These are phyloP conservation scores for Agriopis aurantiaria DNA, from an alignment of 2,888 invertebrate genomes.

Conservation along the genomic window DNA sequence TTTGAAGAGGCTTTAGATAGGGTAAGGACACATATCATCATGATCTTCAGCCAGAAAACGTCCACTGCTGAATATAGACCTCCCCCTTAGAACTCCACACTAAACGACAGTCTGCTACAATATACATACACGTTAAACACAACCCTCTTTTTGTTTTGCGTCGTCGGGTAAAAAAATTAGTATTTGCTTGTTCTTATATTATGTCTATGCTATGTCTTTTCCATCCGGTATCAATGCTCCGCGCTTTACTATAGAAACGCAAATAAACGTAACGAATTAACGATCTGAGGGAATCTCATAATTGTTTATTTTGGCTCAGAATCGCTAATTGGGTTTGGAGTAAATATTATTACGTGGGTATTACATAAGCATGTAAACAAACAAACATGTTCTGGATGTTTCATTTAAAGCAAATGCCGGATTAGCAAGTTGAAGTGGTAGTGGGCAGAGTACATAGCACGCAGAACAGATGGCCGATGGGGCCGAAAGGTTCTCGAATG, in stretches of 20 bases:
- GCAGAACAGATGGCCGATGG: too few species aligned
- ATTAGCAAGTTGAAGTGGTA: too few species aligned
- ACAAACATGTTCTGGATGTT: not conserved
- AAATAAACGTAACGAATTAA: slow-evolving; percentile 8
- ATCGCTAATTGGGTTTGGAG: slow-evolving; percentile 15
- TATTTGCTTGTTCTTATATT: not conserved
- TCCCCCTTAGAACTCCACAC: too few species aligned
- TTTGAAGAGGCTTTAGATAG: too few species aligned
- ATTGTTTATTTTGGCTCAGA: slow-evolving; percentile 23
- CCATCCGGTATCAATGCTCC: not conserved
- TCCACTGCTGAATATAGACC: too few species aligned
- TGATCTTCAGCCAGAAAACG: too few species aligned
- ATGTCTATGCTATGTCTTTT: not conserved
- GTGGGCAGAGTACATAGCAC: too few species aligned
- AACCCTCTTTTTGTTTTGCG: too few species aligned
- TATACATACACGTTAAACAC: too few species aligned
- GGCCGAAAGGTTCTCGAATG: too few species aligned
- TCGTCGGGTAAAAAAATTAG: not conserved
- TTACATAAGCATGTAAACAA: not conserved
- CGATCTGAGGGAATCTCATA: slow-evolving; percentile 5
- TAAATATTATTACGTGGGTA: slow-evolving; percentile 8
- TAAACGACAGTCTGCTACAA: too few species aligned
- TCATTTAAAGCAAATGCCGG: not conserved
- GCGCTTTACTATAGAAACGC: not conserved
- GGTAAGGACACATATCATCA: too few species aligned